Percentiles rank a stretch among this genome's conserved stretches.
Conservation (phyloP, 2,797 vertebrate species). For the Oreochromis mossambicus region DNA sequence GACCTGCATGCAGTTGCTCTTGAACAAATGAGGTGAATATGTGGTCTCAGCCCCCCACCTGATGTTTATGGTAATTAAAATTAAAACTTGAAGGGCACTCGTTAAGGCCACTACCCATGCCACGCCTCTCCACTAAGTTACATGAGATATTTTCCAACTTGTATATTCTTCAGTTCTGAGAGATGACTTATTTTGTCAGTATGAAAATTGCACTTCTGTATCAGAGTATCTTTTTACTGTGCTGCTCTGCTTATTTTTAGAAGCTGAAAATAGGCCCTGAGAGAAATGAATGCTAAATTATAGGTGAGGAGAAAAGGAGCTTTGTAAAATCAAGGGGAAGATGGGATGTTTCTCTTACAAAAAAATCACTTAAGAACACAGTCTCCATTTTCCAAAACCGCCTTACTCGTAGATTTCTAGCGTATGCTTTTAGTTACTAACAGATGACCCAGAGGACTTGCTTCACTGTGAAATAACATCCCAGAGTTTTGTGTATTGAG, state of each 20-base stretch:
- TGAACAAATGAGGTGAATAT: neutral
- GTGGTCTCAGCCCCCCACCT: neutral
- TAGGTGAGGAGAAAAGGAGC: neutral
- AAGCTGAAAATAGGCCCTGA: neutral
- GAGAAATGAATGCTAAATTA: constrained; percentile 7
- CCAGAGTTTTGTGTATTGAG: constrained; percentile 11
- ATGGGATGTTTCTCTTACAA: neutral
- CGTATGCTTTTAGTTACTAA: constrained; percentile 6
- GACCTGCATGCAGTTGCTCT: neutral
- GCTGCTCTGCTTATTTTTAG: neutral
- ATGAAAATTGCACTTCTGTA: neutral
- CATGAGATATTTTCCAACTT: neutral
- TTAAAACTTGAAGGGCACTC: neutral
- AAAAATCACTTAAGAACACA: neutral
- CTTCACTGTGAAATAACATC: constrained; percentile 13
- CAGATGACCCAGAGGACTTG: constrained; percentile 25
- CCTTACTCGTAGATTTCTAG: neutral
- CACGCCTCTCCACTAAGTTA: neutral
- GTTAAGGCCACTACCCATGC: neutral
- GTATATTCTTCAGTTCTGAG: neutral
- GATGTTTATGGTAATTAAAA: neutral
- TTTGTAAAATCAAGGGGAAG: constrained; percentile 6
- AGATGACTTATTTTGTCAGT: neutral
- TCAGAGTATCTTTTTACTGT: neutral
- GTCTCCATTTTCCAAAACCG: neutral